Evolutionary conservation across 2,797 vertebrate species (phyloP).

Genomic region (Steatocranus sp.): DNA sequence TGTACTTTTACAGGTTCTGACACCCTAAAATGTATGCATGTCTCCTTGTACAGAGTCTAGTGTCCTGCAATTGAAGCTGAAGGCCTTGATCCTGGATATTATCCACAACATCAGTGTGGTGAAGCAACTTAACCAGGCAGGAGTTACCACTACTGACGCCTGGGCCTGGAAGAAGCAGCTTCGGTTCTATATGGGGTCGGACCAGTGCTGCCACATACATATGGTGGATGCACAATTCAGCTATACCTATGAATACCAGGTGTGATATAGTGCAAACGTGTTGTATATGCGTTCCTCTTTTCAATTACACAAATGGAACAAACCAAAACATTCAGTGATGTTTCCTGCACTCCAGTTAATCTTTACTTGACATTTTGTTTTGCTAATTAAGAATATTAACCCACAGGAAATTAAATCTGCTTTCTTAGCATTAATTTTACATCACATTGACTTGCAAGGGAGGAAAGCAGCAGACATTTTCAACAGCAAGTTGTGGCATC

Average conservation of each 20-base stretch:
- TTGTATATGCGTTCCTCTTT: background rate
- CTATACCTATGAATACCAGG: constrained; percentile 98
- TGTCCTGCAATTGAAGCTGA: constrained; percentile 89
- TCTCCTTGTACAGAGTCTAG: constrained; percentile 76
- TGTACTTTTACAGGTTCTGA: background rate
- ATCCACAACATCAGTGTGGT: constrained; percentile 95
- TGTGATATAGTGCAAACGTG: constrained; percentile 27
- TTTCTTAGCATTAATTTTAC: background rate
- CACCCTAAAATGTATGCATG: background rate
- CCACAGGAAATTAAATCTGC: background rate
- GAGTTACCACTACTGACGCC: constrained; percentile 75
- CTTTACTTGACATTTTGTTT: background rate
- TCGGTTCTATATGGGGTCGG: constrained; percentile 86
- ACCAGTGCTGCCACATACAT: constrained; percentile 81
- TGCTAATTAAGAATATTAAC: background rate
- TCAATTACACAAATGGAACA: background rate
- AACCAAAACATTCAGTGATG: background rate
- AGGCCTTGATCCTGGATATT: constrained; percentile 92
- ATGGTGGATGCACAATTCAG: constrained; percentile 95
- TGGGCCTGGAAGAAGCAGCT: constrained; percentile 96
- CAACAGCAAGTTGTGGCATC: background rate
- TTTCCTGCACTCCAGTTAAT: background rate
- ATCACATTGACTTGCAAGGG: background rate
- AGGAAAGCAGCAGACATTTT: background rate
- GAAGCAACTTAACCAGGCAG: constrained; percentile 82